A percentile compares a stretch with the other conserved stretches of the same genome.
phyloP scores from a whole-genome alignment of 2,888 invertebrate genomes.

The Leptinotarsa tumamoca region DNA sequence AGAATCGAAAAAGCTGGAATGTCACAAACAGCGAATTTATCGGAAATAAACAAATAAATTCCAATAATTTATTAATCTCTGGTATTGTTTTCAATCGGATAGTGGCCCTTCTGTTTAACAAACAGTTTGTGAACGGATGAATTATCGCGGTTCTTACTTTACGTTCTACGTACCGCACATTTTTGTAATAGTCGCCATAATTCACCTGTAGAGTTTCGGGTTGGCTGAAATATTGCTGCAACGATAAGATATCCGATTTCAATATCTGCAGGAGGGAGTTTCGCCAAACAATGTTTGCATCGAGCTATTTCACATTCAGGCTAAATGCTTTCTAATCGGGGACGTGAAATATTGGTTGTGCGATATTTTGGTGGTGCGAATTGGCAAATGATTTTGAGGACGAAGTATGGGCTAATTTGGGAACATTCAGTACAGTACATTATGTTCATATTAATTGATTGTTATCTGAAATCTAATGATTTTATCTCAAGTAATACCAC shows the following conservation, averaged over 20 bases:
- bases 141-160: conserved; percentile 29
- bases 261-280: conserved; percentile 41
- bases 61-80: conserved; percentile 40
- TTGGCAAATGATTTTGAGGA: not conserved
- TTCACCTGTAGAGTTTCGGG: conserved; percentile 52
- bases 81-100: conserved; percentile 32
- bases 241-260: conserved; percentile 46
- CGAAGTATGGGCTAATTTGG: not conserved
- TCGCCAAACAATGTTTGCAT: conserved; percentile 32
- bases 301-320: conserved; percentile 27
- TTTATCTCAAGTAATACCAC: too few species aligned
- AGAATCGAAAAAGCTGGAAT: conserved; percentile 24
- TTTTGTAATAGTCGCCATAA: conserved; percentile 43
- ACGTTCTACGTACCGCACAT: conserved; percentile 36
- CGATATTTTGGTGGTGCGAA: not conserved
- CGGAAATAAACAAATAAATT: conserved; percentile 38
- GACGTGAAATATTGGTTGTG: conserved; percentile 26
- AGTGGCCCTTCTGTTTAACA: conserved; percentile 31
- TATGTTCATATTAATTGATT: too few species aligned
- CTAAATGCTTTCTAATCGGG: conserved; percentile 39
- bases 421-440: not conserved
- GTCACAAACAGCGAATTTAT: conserved; percentile 34
- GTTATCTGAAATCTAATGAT: too few species aligned
- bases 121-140: conserved; percentile 30
- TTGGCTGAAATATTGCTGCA: conserved; percentile 47